phyloP scores from a whole-genome alignment of 1,140 invertebrate species.

The Oncopodura yosiiana region DNA sequence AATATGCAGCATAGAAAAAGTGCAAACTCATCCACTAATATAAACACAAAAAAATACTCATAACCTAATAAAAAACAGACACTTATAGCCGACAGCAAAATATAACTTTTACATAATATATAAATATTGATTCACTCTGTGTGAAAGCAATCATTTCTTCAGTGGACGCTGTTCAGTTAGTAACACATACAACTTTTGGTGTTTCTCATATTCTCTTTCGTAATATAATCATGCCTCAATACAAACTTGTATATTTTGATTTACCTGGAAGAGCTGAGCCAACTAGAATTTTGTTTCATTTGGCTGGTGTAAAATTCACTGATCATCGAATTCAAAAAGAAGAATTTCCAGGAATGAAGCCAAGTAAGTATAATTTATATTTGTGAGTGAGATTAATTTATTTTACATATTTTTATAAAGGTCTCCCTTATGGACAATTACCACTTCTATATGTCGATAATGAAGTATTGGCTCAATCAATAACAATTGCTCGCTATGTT shows the following conservation, averaged over 20 bases:
- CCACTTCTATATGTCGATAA: conserved; percentile 3
- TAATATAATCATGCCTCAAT: too few relatives aligned
- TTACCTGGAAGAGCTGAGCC: conserved; percentile 45
- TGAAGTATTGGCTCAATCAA: background rate
- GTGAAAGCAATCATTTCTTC: too few relatives aligned
- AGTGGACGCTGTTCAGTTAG: too few relatives aligned
- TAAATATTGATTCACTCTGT: too few relatives aligned
- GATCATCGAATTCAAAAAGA: conserved; percentile 40
- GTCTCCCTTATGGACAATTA: conserved; percentile 4
- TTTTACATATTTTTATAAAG: background rate
- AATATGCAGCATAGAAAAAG: too few relatives aligned
- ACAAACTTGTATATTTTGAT: conserved; percentile 45
- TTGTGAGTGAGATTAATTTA: background rate
- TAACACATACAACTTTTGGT: too few relatives aligned
- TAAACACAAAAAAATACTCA: too few relatives aligned
- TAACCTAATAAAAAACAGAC: too few relatives aligned
- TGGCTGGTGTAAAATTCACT: conserved; percentile 43
- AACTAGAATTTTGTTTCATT: conserved; percentile 44
- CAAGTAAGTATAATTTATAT: conserved; percentile 37
- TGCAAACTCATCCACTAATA: too few relatives aligned
- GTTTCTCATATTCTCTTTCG: too few relatives aligned
- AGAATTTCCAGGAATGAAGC: conserved; percentile 42
- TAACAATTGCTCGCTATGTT: conserved; percentile 2
- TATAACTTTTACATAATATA: too few relatives aligned
- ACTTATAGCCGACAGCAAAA: too few relatives aligned